Evolutionary conservation across 2,113 vertebrate species (phyloP).

Genomic region (Rallus limicola): DNA sequence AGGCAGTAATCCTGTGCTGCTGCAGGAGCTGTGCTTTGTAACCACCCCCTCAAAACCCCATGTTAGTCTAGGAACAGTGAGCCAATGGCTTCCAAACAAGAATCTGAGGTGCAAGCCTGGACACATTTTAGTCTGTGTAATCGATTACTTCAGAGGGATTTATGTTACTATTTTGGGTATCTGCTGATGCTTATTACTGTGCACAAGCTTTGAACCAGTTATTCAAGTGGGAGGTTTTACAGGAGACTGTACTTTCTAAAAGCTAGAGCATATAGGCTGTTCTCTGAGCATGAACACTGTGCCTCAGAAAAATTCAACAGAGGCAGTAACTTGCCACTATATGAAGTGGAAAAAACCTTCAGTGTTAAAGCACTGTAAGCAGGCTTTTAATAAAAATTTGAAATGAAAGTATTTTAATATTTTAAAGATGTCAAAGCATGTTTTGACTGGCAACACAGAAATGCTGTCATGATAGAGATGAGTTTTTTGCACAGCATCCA

Average conservation of each 20-base stretch:
- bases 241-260: not conserved
- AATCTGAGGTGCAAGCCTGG: not conserved
- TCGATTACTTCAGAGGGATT: not conserved
- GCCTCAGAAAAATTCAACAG: not conserved
- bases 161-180: not conserved
- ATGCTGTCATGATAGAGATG: not conserved
- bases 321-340: not conserved
- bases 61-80: not conserved
- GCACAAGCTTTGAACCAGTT: not conserved
- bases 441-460: rapidly evolving
- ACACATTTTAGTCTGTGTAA: rapidly evolving
- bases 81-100: not conserved
- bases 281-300: not conserved
- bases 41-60: not conserved
- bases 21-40: not conserved
- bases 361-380: not conserved
- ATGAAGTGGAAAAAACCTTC: not conserved
- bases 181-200: not conserved
- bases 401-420: not conserved
- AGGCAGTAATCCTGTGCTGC: not conserved
- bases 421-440: not conserved
- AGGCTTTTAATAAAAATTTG: not conserved
- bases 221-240: not conserved
- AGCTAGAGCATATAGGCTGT: not conserved
- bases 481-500: not conserved